phyloP scores from a whole-genome alignment of 2,888 invertebrate species.

The Cordylochernes scorpioides region DNA sequence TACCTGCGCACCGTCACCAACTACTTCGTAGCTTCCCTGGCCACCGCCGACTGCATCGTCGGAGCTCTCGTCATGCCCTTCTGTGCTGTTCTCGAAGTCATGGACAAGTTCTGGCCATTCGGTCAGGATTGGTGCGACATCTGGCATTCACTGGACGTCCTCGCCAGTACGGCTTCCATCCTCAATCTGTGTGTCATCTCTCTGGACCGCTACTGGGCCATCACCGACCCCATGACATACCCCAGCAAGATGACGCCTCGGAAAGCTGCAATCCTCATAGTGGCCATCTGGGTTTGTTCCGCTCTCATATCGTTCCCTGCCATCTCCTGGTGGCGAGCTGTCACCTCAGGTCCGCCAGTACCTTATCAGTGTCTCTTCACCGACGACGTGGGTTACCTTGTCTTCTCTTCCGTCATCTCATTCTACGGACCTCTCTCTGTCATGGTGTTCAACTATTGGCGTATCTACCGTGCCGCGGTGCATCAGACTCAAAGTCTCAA shows the following conservation, averaged over 20 bases:
- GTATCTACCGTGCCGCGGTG: constrained; percentile 76
- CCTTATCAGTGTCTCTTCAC: constrained; percentile 78
- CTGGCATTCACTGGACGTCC: constrained; percentile 85
- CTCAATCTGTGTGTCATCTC: constrained; percentile 89
- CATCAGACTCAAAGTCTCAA: constrained; percentile 69
- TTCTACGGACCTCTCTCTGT: constrained; percentile 88
- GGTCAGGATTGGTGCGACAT: constrained; percentile 88
- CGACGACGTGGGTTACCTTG: constrained; percentile 76
- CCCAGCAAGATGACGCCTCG: constrained; percentile 74
- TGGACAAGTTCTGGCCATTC: constrained; percentile 43
- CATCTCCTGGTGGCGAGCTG: constrained; percentile 38
- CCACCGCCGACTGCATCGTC: constrained; percentile 83
- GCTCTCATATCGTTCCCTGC: constrained; percentile 93
- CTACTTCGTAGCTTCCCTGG: constrained; percentile 89
- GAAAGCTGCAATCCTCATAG: constrained; percentile 59
- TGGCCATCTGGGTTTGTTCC: constrained; percentile 84
- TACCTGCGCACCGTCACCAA: constrained; percentile 89
- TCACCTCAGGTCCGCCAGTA: constrained; percentile 16
- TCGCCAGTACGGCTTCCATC: constrained; percentile 90
- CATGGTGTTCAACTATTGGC: constrained; percentile 93
- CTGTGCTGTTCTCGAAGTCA: constrained; percentile 69
- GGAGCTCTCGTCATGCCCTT: constrained; percentile 95
- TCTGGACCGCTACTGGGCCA: constrained; percentile 89
- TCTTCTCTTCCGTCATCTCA: constrained; percentile 89
- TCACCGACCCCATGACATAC: constrained; percentile 90